phyloP scores from a whole-genome alignment of 1,140 invertebrate species.

The Heliothis subflexa region DNA sequence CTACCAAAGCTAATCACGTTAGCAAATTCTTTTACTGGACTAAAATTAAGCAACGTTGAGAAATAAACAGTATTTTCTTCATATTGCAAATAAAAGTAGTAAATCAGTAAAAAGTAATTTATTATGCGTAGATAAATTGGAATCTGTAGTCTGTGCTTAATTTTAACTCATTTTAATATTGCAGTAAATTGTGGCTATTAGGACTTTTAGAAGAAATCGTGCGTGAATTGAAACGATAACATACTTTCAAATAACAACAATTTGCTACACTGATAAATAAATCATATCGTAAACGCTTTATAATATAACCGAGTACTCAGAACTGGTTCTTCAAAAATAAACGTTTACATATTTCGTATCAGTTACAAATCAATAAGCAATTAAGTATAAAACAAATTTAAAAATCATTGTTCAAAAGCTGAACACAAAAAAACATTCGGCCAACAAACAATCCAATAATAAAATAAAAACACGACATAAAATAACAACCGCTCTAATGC shows the following conservation, averaged over 20 bases:
- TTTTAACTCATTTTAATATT: conserved; percentile 25
- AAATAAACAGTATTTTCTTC: too few species aligned
- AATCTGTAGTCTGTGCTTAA: neutral
- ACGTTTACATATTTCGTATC: conserved; percentile 2
- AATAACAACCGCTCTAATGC: conserved; percentile 84
- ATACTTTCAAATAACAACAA: conserved; percentile 40
- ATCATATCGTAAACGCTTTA: conserved; percentile 14
- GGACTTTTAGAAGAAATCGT: conserved; percentile 29
- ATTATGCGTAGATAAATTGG: too few species aligned
- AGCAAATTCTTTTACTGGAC: too few species aligned
- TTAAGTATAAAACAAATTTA: conserved; percentile 39
- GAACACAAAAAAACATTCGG: conserved; percentile 41
- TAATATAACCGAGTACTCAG: neutral
- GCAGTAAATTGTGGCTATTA: conserved; percentile 36
- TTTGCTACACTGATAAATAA: conserved; percentile 49
- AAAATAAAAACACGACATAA: conserved; percentile 72
- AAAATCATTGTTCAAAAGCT: conserved; percentile 42
- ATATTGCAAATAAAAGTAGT: too few species aligned
- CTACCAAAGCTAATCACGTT: too few species aligned
- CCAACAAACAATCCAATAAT: conserved; percentile 55
- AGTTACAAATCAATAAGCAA: conserved; percentile 35
- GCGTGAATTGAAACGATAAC: conserved; percentile 45
- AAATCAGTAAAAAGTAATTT: too few species aligned
- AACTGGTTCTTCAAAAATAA: neutral
- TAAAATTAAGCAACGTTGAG: too few species aligned